phyloP scores from a whole-genome alignment of 92 coral and sea anemone species.

The Phenganax stokvisi region DNA sequence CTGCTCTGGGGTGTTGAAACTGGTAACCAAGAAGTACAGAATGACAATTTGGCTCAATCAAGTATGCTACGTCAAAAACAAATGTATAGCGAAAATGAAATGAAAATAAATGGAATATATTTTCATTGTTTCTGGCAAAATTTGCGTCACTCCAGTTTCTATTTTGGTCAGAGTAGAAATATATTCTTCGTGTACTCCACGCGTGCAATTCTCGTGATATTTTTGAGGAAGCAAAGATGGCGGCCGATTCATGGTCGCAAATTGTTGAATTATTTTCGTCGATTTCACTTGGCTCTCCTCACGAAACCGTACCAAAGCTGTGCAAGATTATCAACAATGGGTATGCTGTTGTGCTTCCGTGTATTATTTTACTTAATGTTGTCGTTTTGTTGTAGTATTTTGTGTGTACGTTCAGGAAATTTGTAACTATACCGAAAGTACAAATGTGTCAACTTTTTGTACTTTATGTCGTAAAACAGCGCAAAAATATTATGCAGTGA shows the following conservation, averaged over 20 bases:
- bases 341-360: constrained; percentile 35
- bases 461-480: background rate
- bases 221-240: constrained; percentile 8
- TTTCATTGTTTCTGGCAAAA: too few relatives aligned
- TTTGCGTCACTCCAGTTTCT: too few relatives aligned
- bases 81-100: too few relatives aligned
- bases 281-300: constrained; percentile 26
- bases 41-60: too few relatives aligned
- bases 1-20: too few relatives aligned
- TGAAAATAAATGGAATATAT: too few relatives aligned
- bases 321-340: constrained; percentile 65
- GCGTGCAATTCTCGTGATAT: background rate
- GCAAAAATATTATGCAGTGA: too few relatives aligned
- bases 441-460: background rate
- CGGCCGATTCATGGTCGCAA: constrained; percentile 25
- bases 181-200: background rate
- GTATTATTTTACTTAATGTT: background rate
- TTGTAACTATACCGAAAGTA: background rate
- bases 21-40: too few relatives aligned
- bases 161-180: too few relatives aligned
- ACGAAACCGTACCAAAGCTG: constrained; percentile 57
- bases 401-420: background rate
- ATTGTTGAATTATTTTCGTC: constrained; percentile 25
- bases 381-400: background rate
- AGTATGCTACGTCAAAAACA: too few relatives aligned